Evolutionary conservation across 1,140 invertebrate species (phyloP).

Genomic region (Leptopilina clavipes): DNA sequence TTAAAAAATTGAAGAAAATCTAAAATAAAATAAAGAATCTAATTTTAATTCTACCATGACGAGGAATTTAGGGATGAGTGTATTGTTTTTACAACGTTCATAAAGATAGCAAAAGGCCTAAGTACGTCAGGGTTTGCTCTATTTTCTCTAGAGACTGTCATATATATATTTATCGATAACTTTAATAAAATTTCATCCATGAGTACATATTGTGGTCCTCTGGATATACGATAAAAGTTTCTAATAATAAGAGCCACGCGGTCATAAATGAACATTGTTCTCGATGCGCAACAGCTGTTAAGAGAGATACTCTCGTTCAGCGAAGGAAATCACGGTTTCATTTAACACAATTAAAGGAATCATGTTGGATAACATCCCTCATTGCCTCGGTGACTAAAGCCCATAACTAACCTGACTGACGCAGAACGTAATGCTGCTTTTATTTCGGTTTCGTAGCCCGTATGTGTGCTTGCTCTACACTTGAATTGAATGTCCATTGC

Average conservation of each 20-base stretch:
- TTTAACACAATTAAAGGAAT: constrained; percentile 61
- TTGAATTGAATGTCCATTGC: constrained; percentile 46
- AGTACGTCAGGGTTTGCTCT: background rate
- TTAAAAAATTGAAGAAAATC: too few species aligned
- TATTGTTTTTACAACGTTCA: background rate
- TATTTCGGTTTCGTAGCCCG: constrained; percentile 3
- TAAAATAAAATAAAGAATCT: too few species aligned
- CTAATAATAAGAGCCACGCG: constrained; percentile 31
- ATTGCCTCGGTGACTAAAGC: constrained; percentile 24
- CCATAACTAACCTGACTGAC: constrained; percentile 16
- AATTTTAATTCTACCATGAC: too few species aligned
- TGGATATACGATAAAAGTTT: constrained; percentile 17
- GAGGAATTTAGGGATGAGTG: background rate
- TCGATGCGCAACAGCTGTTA: constrained; percentile 14
- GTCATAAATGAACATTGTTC: constrained; percentile 28
- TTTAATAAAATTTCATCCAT: constrained; percentile 32
- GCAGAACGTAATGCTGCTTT: constrained; percentile 14
- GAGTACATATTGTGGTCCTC: constrained; percentile 19
- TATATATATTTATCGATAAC: constrained; percentile 18
- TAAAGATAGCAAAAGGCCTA: background rate
- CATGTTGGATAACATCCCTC: constrained; percentile 53
- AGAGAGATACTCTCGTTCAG: constrained; percentile 16
- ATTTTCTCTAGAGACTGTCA: background rate
- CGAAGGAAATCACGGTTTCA: constrained; percentile 59
- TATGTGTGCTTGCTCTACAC: constrained; percentile 23